phyloP scores from a whole-genome alignment of 1,140 invertebrate species.

The Mizuhopecten yessoensis region DNA sequence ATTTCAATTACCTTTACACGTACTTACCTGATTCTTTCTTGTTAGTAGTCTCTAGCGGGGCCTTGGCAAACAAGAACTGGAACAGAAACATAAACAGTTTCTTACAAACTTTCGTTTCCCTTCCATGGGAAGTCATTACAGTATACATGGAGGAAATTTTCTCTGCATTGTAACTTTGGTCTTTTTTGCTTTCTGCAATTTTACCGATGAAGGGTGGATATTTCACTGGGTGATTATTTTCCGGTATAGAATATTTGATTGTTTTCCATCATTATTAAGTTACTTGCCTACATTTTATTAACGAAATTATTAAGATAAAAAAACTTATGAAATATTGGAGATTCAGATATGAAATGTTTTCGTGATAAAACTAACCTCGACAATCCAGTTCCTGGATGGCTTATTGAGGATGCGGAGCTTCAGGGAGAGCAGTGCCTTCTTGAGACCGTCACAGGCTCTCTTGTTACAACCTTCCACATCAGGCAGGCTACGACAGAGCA shows the following conservation, averaged over 20 bases:
- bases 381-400: conserved; percentile 92
- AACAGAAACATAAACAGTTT: conserved; percentile 63
- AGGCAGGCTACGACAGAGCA: conserved; percentile 71
- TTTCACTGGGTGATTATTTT: no score
- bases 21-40: conserved; percentile 89
- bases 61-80: conserved; percentile 92
- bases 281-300: no score
- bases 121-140: no score
- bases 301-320: no score
- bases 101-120: background rate
- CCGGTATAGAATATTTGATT: no score
- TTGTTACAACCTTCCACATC: conserved; percentile 65
- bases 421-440: conserved; percentile 92
- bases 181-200: no score
- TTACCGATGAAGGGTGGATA: no score
- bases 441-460: conserved; percentile 83
- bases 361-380: conserved; percentile 86
- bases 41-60: conserved; percentile 88
- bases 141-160: no score
- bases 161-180: no score
- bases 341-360: no score
- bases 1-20: background rate
- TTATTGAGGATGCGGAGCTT: conserved; percentile 92
- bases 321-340: no score
- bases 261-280: no score